A percentile compares a stretch with the other conserved stretches of the same genome.
phyloP scores from a whole-genome alignment of 1,140 invertebrate genomes.

The Papilio dardanus region DNA sequence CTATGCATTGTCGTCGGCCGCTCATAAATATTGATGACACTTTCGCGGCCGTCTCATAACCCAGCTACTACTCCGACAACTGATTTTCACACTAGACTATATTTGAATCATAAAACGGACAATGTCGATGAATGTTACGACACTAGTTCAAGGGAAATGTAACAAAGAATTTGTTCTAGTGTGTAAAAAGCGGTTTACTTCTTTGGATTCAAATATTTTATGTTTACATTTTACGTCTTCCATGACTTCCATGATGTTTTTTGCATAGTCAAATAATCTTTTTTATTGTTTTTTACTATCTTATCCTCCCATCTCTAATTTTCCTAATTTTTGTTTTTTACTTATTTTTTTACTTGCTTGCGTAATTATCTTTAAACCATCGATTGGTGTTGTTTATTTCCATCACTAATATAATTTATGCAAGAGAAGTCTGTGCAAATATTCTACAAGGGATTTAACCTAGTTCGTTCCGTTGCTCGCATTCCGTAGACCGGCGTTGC shows the following conservation, averaged over 20 bases:
- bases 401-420: slow-evolving; percentile 11
- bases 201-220: too few species aligned
- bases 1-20: slow-evolving; percentile 59
- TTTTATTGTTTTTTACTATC: too few species aligned
- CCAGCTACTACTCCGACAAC: slow-evolving; percentile 46
- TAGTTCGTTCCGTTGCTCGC: slow-evolving; percentile 56
- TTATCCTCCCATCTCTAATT: too few species aligned
- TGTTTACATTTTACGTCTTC: too few species aligned
- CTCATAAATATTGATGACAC: slow-evolving; percentile 72
- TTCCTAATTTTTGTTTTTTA: too few species aligned
- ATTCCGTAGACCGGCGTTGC: slow-evolving; percentile 51
- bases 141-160: slow-evolving; percentile 2
- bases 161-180: neutral
- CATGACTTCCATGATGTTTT: too few species aligned
- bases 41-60: slow-evolving; percentile 66
- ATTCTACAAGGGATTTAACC: slow-evolving; percentile 46
- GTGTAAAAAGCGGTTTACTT: neutral
- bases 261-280: too few species aligned
- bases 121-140: slow-evolving; percentile 2
- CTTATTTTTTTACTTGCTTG: too few species aligned
- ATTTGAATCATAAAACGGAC: slow-evolving; percentile 28
- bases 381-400: neutral
- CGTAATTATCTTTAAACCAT: neutral
- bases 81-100: slow-evolving; percentile 51
- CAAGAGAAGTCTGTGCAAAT: slow-evolving; percentile 42